A percentile compares a stretch with the other conserved stretches of the same genome.
Conservation (phyloP, 2,888 invertebrate species). For the Acanthopleura granulata region DNA sequence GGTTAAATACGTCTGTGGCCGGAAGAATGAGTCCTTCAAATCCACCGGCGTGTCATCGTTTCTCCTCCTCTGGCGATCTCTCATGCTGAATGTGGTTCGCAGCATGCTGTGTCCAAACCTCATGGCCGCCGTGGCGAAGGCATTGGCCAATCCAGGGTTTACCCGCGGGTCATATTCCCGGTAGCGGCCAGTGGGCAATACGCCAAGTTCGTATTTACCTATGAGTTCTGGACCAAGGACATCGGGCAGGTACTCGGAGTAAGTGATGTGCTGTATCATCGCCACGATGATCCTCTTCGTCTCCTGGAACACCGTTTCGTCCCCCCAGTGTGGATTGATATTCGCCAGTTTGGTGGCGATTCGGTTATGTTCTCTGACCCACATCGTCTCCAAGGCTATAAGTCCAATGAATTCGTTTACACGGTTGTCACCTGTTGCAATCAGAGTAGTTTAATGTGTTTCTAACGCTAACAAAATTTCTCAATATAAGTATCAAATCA, state of each 20-base stretch:
- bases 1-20: background rate
- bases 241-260: slow-evolving; percentile 10
- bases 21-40: slow-evolving; percentile 12
- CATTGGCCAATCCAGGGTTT: slow-evolving; percentile 3
- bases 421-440: background rate
- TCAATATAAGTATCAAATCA: background rate
- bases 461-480: background rate
- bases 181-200: background rate
- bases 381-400: background rate
- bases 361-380: slow-evolving; percentile 14
- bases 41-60: background rate
- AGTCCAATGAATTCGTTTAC: slow-evolving; percentile 16
- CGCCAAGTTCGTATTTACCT: background rate
- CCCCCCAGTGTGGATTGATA: slow-evolving; percentile 1
- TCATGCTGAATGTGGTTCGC: background rate
- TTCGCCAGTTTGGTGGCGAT: slow-evolving; percentile 9
- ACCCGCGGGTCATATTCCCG: background rate
- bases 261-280: slow-evolving; percentile 8
- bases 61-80: too few relatives aligned
- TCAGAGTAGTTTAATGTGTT: background rate
- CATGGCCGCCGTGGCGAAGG: slow-evolving; percentile 3
- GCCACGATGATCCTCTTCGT: slow-evolving; percentile 3
- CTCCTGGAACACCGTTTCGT: slow-evolving; percentile 18
- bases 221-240: slow-evolving; percentile 4
- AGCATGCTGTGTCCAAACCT: slow-evolving; percentile 20